Evolutionary conservation across 1,140 invertebrate species (phyloP), one percentile per base, ranked within the genome.

Genomic region (Pseudachorutes palmiensis): DNA sequence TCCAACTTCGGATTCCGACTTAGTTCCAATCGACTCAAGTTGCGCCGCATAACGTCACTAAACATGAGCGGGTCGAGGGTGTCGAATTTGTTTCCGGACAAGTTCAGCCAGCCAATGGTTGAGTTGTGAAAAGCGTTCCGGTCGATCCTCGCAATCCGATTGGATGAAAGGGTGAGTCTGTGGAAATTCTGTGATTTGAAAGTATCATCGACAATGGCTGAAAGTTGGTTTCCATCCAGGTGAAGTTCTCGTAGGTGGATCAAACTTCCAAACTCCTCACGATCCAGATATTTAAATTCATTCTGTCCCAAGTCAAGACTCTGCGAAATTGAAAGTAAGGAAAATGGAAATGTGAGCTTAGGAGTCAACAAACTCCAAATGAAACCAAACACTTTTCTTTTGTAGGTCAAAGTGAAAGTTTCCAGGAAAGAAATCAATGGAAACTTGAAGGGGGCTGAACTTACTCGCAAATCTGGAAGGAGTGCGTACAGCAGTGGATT

Each of bases 261-360:
- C 65, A 89, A 79, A 75, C 86, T 85, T 66, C 81, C 81, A 74
- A 89, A 88, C 74, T 87, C 86, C 74, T 90, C 88, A 24, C 85
- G 79, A 69, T 84, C 83, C 57, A 92, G 77, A 78, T 88, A 88
- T 77, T 88, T 87, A 72, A 92, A 87, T 70, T 83, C 77, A 79
- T 92, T 92, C 74, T 88, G 80, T 48, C 88, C 86, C 71, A 92
- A 80, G 78, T 90, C 88, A 64, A 92, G 79, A 72, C 85, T 82
- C 70, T 83, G 82, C 65, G 70, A 62, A 24, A 62, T 45, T 33
- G 19, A 66, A 57, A 36, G 1, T 24, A 62, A n/a, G n/a, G 32
- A 67, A 63, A 36, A 12, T 41, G 5, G 29, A 16, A 45, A 45
- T 45, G 36, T 45, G 19, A 45, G 19, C 19, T 45, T 45, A n/a